Evolutionary conservation across 2,888 invertebrate species (phyloP).

Genomic region (Heliconius aoede): DNA sequence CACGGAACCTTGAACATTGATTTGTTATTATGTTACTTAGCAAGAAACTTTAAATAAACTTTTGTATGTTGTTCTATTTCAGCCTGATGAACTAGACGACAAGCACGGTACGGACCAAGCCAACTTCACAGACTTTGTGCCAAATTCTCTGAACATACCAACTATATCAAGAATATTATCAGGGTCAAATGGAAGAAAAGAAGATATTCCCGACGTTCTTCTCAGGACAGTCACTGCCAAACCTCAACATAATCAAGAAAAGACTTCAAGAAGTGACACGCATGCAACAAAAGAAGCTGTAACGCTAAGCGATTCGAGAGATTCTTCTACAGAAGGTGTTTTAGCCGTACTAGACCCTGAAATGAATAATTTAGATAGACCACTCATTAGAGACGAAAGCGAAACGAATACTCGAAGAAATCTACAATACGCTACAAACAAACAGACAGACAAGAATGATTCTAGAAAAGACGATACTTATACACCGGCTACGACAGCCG

Average conservation of each 20-base stretch:
- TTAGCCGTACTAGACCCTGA: slow-evolving; percentile 79
- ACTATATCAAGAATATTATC: slow-evolving; percentile 93
- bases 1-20: no score
- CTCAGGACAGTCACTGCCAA: slow-evolving; percentile 87
- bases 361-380: slow-evolving; percentile 81
- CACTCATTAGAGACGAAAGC: slow-evolving; percentile 76
- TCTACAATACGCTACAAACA: slow-evolving; percentile 77
- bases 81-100: slow-evolving; percentile 79
- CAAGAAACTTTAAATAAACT: background rate
- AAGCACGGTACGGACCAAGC: slow-evolving; percentile 76
- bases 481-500: slow-evolving; percentile 76
- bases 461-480: slow-evolving; percentile 68
- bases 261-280: slow-evolving; percentile 74
- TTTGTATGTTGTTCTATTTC: slow-evolving; percentile 49
- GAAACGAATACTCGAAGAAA: slow-evolving; percentile 81
- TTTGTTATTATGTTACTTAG: no score
- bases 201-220: slow-evolving; percentile 91
- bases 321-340: slow-evolving; percentile 78
- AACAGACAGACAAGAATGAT: slow-evolving; percentile 62
- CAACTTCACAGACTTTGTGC: slow-evolving; percentile 86
- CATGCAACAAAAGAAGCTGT: slow-evolving; percentile 75
- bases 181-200: slow-evolving; percentile 92
- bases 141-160: slow-evolving; percentile 88
- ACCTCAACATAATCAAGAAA: slow-evolving; percentile 76
- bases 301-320: slow-evolving; percentile 74